Conservation (phyloP, 2,113 vertebrate genomes). For the Coryphaenoides rupestris region DNA sequence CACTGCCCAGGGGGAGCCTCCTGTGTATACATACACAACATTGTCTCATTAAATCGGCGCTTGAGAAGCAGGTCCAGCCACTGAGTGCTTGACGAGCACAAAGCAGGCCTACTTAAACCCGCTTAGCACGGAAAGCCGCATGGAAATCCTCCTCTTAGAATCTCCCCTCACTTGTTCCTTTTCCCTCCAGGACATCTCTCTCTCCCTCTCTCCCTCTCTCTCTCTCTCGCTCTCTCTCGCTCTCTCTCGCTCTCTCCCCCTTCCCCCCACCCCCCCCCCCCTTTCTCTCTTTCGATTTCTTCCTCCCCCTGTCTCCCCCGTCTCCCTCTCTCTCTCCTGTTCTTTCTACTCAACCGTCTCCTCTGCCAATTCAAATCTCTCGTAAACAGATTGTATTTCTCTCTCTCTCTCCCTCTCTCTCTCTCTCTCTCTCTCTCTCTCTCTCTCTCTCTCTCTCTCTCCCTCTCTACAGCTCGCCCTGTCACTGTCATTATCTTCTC, state of each 20-base stretch:
- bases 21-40: conserved; percentile 30
- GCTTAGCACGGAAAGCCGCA: conserved; percentile 61
- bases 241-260: too few relatives aligned
- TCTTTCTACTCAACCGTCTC: too few relatives aligned
- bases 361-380: too few relatives aligned
- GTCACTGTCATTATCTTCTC: too few relatives aligned
- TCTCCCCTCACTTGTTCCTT: conserved; percentile 21
- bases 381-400: too few relatives aligned
- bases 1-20: conserved; percentile 36
- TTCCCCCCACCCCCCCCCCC: too few relatives aligned
- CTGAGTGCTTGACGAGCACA: conserved; percentile 57
- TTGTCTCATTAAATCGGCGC: conserved; percentile 60
- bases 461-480: background rate
- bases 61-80: conserved; percentile 54
- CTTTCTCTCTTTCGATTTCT: conserved; percentile 20
- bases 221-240: too few relatives aligned
- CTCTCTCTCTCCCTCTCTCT: background rate
- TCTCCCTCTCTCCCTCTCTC: too few relatives aligned
- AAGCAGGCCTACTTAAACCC: conserved; percentile 64
- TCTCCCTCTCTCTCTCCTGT: background rate
- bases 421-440: conserved; percentile 31
- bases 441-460: conserved; percentile 10
- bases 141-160: conserved; percentile 54
- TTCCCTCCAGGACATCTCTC: too few relatives aligned
- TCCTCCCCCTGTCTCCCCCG: conserved; percentile 22